Base-by-base conservation (phyloP, 1,140 invertebrate genomes). In the Asbolus verrucosus region DNA sequence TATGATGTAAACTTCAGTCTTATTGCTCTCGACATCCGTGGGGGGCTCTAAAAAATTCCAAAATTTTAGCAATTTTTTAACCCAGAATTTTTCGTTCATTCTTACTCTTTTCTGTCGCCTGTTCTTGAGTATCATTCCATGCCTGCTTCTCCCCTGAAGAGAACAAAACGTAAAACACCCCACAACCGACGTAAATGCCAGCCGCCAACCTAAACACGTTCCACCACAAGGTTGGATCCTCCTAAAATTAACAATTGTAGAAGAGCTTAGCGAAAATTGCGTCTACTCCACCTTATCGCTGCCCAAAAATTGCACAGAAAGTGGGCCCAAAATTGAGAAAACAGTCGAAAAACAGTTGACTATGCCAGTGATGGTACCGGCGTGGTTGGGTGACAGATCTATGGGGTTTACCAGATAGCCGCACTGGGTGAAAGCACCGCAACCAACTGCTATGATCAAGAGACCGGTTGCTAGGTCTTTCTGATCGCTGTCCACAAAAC, bases 261-360 rank as follows among this genome's bases (percentile, higher is more conserved):
- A n/a, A n/a, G n/a, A n/a, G n/a, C n/a, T n/a, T n/a, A n/a, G n/a
- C n/a, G n/a, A n/a, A n/a, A n/a, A n/a, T n/a, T n/a, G n/a, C n/a
- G n/a, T n/a, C n/a, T n/a, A n/a, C n/a, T n/a, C 6, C 13, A 65
- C 60, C 27, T 31, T 63, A 6, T 15, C 33, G 16, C 21, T 18
- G 6, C 27, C 19, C 19, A 38, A 63, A 15, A 38, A 50, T 27
- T 30, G 33, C 6, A 27, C 30, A 14, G 46, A 67, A 0, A 39
- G 21, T 0, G 91, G 91, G 6, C 88, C 89, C 14, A 90, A 75
- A 38, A 92, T 91, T 0, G 87, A 88, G 9, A 88, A 85, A 1
- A 90, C 73, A 39, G 91, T 92, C 0, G 90, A 87, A 31, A 87
- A 79, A 13, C 89, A 88, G 77, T 93, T 93, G 27, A 89, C 91